These are phyloP conservation scores for Meloidogyne chitwoodi DNA, from an alignment of 1,140 invertebrate species.

Conservation along the genomic window DNA sequence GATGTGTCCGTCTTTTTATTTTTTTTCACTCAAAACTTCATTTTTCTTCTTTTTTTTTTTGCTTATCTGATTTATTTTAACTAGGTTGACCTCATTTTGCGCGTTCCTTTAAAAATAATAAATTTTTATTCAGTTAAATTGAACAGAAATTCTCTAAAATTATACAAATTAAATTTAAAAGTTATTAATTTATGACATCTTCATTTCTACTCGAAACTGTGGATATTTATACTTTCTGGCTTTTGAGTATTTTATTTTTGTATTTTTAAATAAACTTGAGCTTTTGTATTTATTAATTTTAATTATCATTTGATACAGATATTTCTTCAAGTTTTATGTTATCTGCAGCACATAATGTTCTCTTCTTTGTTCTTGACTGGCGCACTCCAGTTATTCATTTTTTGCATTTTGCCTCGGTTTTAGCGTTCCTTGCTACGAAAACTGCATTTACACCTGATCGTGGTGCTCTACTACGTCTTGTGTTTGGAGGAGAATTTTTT, in stretches of 20 bases:
- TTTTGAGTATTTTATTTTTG: background rate
- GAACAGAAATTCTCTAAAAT: background rate
- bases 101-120: background rate
- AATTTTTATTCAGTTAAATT: background rate
- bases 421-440: conserved; percentile 27
- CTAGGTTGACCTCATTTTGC: background rate
- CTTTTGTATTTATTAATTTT: no score
- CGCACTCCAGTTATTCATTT: conserved; percentile 44
- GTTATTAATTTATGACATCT: background rate
- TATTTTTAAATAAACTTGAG: no score
- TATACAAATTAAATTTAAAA: no score
- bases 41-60: background rate
- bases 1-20: background rate
- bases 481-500: background rate
- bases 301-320: conserved; percentile 3
- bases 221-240: background rate
- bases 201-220: background rate
- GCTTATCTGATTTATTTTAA: background rate
- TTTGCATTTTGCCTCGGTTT: conserved; percentile 36
- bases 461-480: background rate
- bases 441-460: background rate
- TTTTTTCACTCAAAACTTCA: no score
- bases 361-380: conserved; percentile 42
- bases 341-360: conserved; percentile 44
- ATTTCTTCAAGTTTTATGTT: conserved; percentile 37